Percentiles rank a stretch among this genome's conserved stretches.
These are phyloP conservation scores for Heliangelus exortis DNA, from an alignment of 2,797 vertebrate species.

Conservation along the genomic window DNA sequence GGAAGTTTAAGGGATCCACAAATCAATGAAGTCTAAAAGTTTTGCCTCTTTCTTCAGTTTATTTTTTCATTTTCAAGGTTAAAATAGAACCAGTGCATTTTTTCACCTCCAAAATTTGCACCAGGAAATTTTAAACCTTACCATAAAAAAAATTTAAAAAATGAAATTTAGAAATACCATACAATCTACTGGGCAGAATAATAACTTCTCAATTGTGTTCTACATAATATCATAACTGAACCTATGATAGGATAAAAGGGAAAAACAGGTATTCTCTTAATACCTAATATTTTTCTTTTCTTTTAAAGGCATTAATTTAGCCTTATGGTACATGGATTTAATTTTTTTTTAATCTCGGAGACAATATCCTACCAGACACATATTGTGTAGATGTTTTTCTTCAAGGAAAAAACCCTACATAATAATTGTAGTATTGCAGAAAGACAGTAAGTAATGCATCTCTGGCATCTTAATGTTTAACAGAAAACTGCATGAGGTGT, in stretches of 20 bases:
- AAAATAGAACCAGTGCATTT: not conserved
- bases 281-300: not conserved
- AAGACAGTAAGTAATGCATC: not conserved
- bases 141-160: not conserved
- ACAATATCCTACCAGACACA: not conserved
- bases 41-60: not conserved
- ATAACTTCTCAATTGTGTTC: not conserved
- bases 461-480: not conserved
- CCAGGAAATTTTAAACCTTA: not conserved
- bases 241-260: not conserved
- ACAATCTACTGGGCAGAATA: not conserved
- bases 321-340: not conserved
- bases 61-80: not conserved
- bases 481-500: not conserved
- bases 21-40: not conserved
- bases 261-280: not conserved
- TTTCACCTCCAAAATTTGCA: not conserved
- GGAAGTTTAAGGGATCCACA: not conserved
- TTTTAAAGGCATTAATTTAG: not conserved
- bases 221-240: not conserved
- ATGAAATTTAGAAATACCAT: not conserved
- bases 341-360: not conserved
- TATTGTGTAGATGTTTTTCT: not conserved
- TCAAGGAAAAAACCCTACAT: not conserved
- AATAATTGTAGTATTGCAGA: not conserved